phyloP scores from a whole-genome alignment of 2,797 vertebrate species.

The Enteromius mattozi region DNA sequence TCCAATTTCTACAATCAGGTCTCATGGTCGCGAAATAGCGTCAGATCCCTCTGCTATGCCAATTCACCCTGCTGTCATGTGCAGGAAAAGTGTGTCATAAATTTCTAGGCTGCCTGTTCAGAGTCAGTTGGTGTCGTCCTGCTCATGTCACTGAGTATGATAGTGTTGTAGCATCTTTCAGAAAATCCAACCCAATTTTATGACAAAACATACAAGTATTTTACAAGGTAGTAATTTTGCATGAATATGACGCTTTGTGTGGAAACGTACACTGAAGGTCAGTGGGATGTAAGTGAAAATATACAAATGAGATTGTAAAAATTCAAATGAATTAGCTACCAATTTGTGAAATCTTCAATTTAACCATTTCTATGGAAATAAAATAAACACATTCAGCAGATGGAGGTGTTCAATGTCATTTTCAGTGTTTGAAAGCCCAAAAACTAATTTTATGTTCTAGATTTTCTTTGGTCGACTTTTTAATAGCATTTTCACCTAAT shows the following conservation, averaged over 20 bases:
- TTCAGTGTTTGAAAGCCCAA: not conserved
- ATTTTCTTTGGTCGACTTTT: not conserved
- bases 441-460: not conserved
- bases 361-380: not conserved
- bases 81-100: constrained; percentile 12
- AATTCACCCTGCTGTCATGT: not conserved
- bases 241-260: too few species aligned
- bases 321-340: not conserved
- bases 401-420: not conserved
- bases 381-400: not conserved
- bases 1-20: constrained; percentile 36
- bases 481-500: not conserved
- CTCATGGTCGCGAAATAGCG: constrained; percentile 19
- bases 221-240: not conserved
- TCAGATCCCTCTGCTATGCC: constrained; percentile 25
- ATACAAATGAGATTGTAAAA: not conserved
- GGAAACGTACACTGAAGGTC: not conserved
- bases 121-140: not conserved
- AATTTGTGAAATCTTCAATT: not conserved
- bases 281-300: not conserved
- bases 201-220: not conserved
- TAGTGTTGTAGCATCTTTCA: not conserved
- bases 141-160: constrained; percentile 8
- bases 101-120: constrained; percentile 22
- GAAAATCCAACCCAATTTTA: not conserved